phyloP scores from a whole-genome alignment of 2,888 invertebrate species.

The Trilocha varians region DNA sequence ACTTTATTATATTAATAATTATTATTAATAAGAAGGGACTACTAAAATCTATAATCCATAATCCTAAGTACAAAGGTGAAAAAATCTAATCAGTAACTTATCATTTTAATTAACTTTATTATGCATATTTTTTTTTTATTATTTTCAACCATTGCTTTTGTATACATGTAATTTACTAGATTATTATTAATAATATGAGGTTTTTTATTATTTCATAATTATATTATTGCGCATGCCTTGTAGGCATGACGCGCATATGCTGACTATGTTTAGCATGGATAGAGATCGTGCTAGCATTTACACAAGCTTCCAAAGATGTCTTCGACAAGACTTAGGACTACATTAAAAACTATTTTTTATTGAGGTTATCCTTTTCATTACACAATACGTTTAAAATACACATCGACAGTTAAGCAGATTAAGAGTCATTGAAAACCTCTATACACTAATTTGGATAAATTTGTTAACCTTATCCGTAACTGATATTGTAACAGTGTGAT shows the following conservation, averaged over 20 bases:
- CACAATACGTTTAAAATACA: background rate
- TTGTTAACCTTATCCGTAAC: too few relatives aligned
- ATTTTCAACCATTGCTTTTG: background rate
- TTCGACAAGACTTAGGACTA: background rate
- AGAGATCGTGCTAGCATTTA: background rate
- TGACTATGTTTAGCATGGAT: background rate
- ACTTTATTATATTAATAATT: background rate
- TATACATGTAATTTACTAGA: too few relatives aligned
- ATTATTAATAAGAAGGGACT: background rate
- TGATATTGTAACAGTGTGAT: background rate
- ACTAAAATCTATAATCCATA: slow-evolving; percentile 10
- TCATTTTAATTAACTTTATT: background rate
- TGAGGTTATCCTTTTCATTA: background rate
- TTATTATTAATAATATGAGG: background rate
- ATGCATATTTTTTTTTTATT: background rate
- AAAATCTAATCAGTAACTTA: slow-evolving; percentile 17
- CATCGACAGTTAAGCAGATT: slow-evolving; percentile 5
- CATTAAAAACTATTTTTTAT: background rate
- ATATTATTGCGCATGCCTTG: background rate
- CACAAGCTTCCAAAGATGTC: background rate
- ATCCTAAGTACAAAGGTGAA: slow-evolving; percentile 54
- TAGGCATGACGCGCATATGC: background rate
- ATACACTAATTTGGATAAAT: too few relatives aligned
- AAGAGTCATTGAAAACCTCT: background rate
- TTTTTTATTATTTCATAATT: background rate